Base-by-base conservation (phyloP, 2,797 vertebrate species). In the Phylloscopus collybita region DNA sequence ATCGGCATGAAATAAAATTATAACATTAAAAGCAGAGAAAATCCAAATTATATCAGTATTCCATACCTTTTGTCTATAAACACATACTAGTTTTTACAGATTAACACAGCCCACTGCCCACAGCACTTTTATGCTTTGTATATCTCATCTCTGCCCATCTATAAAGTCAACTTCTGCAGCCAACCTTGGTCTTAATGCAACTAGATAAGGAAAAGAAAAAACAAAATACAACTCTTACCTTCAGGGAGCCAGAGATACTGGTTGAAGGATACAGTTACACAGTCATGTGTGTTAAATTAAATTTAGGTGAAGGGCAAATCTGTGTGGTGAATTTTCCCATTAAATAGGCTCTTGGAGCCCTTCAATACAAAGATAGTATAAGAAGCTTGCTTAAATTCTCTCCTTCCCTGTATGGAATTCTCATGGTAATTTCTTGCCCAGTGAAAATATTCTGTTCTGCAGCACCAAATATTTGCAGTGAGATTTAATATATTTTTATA, bases 401-500 rank as follows among this genome's bases (percentile, higher is more conserved):
- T 61, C 85, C 65, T 71, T 86, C 45, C 47, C 54, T 85, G 26
- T 56, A 32, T 82, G 67, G 75, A 96, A 94, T 82, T 91, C 88
- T 93, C 83, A 78, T 3, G 14, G 42, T 62, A 67, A 79, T 67
- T 86, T 88, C 70, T 86, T 60, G 64, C 30, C 32, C 61, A 51
- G 61, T 64, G 76, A 85, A 95, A 94, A 89, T 84, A 79, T 30
- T 80, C 44, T 73, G 32, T 81, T 82, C 86, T 81, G 50, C 19
- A 74, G 54, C 16, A 79, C n/a, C 86, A 81, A 90, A 90, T 79
- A 84, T 94, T 93, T 95, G 80, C 74, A 74, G 53, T 67, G 83
- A 93, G 67, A 80, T 89, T 89, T 87, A 82, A 70, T 90, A n/a
- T 64, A 62, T 80, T 92, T 86, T 40, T 53, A 47, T 72, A 64